Evolutionary conservation across 2,797 vertebrate species (phyloP).

Genomic region (Tenualosa thibaudeaui): DNA sequence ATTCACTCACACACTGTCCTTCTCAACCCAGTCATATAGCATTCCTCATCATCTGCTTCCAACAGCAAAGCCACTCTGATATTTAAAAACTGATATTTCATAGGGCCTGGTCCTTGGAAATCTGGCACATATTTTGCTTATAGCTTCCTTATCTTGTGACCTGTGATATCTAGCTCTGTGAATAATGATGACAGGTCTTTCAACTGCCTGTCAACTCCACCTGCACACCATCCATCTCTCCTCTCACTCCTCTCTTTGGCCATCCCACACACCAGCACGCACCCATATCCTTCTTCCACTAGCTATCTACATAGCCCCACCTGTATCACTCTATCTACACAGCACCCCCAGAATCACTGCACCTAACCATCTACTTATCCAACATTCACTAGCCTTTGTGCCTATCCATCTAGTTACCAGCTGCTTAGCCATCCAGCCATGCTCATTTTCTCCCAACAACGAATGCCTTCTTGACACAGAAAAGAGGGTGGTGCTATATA

Average conservation of each 20-base stretch:
- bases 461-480: neutral
- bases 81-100: conserved; percentile 26
- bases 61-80: too few relatives aligned
- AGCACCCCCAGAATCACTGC: neutral
- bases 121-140: conserved; percentile 52
- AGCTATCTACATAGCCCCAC: neutral
- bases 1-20: neutral
- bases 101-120: conserved; percentile 41
- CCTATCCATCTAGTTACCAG: neutral
- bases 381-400: neutral
- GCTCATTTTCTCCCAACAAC: neutral
- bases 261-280: conserved; percentile 37
- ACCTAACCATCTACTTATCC: neutral
- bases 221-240: conserved; percentile 50
- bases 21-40: neutral
- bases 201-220: conserved; percentile 28
- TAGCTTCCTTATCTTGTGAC: conserved; percentile 49
- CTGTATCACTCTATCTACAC: too few relatives aligned
- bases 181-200: conserved; percentile 54
- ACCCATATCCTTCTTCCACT: neutral
- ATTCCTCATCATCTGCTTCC: conserved; percentile 46
- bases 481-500: neutral
- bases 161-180: conserved; percentile 55
- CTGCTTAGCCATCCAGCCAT: neutral
- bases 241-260: conserved; percentile 48